phyloP scores from a whole-genome alignment of 2,113 vertebrate species.

The Entomyzon cyanotis region DNA sequence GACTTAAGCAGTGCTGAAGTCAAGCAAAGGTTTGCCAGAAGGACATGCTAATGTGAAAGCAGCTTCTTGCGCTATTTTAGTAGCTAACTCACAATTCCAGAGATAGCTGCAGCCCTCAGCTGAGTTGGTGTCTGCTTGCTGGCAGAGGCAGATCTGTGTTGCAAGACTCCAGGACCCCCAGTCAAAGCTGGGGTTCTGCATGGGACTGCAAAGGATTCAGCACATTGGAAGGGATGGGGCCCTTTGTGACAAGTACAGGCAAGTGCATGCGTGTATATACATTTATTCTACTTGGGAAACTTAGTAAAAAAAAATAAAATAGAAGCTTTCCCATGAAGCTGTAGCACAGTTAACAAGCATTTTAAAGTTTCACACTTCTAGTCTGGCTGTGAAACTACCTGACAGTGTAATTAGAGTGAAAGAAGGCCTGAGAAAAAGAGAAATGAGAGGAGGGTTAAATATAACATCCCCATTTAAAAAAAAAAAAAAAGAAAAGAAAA shows the following conservation, averaged over 20 bases:
- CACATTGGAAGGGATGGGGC: fast-evolving
- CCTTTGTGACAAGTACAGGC: neutral
- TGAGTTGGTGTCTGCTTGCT: neutral
- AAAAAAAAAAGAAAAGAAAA: neutral
- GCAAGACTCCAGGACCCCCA: neutral
- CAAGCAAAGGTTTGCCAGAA: neutral
- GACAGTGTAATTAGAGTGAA: neutral
- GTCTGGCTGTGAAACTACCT: slow-evolving; percentile 19
- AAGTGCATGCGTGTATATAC: neutral
- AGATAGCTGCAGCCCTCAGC: neutral
- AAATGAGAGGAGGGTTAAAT: slow-evolving; percentile 52
- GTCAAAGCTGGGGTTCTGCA: neutral
- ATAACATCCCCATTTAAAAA: neutral
- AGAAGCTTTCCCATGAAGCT: neutral
- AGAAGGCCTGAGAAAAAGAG: slow-evolving; percentile 43
- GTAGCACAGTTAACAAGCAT: neutral
- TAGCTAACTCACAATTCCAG: neutral
- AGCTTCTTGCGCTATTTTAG: neutral
- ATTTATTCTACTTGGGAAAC: neutral
- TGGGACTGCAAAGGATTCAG: neutral
- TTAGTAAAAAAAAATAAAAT: neutral
- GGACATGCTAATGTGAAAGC: neutral
- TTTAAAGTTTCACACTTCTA: slow-evolving; percentile 18
- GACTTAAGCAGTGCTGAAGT: neutral
- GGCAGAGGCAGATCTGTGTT: neutral